A percentile compares a stretch with the other conserved stretches of the same genome.
These are phyloP conservation scores for Choristoneura fumiferana DNA, from an alignment of 1,140 invertebrate species.

Conservation along the genomic window DNA sequence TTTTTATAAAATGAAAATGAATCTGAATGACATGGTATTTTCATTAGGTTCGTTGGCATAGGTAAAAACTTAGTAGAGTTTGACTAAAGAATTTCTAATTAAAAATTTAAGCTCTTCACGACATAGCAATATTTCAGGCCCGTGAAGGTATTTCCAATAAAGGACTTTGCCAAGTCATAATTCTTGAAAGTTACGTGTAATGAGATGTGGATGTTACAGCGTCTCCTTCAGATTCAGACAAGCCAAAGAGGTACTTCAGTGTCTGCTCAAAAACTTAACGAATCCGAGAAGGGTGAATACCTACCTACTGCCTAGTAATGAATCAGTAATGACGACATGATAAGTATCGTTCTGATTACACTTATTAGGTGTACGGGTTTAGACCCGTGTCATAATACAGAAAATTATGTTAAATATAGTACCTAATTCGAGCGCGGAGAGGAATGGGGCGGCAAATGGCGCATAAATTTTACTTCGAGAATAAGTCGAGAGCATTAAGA, in stretches of 20 bases:
- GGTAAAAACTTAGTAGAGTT: constrained; percentile 77
- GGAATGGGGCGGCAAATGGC: constrained; percentile 55
- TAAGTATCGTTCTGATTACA: too few relatives aligned
- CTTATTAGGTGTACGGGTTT: too few relatives aligned
- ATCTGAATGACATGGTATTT: constrained; percentile 58
- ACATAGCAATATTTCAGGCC: constrained; percentile 77
- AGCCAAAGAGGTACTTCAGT: neutral
- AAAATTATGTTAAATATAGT: constrained; percentile 36
- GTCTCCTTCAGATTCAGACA: constrained; percentile 66
- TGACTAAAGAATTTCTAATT: constrained; percentile 76
- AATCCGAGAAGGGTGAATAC: too few relatives aligned
- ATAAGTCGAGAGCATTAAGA: constrained; percentile 59
- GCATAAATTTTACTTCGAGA: constrained; percentile 60
- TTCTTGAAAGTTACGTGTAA: constrained; percentile 77
- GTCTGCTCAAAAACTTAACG: neutral
- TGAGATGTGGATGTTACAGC: constrained; percentile 74
- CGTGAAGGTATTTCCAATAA: constrained; percentile 78
- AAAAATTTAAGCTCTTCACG: constrained; percentile 76
- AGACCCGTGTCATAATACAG: constrained; percentile 17
- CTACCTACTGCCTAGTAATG: too few relatives aligned
- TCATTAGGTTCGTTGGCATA: constrained; percentile 64
- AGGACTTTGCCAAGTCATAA: constrained; percentile 78
- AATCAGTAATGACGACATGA: too few relatives aligned
- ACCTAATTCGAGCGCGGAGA: constrained; percentile 51
- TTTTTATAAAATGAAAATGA: constrained; percentile 16